Conservation (phyloP, 2,888 invertebrate genomes). For the Schizaphis graminum region DNA sequence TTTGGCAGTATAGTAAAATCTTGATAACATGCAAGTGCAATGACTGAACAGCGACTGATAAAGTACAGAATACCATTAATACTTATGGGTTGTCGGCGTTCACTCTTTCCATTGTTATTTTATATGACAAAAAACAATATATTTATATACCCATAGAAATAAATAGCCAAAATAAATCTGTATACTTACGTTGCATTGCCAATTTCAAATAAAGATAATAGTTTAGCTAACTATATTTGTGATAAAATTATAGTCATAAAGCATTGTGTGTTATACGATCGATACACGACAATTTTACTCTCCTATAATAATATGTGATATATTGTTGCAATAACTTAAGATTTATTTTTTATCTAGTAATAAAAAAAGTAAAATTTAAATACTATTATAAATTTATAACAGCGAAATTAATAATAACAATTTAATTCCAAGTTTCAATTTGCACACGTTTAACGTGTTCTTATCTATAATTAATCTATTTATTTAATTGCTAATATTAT, state of each 20-base stretch:
- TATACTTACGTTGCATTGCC: background rate
- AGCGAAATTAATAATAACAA: background rate
- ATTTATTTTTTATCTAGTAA: background rate
- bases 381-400: background rate
- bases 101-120: background rate
- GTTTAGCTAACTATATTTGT: background rate
- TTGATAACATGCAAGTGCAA: slow-evolving; percentile 42
- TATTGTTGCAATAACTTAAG: background rate
- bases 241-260: background rate
- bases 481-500: background rate
- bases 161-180: slow-evolving; percentile 1
- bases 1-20: slow-evolving; percentile 15
- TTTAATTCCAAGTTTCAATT: background rate
- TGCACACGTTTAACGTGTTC: background rate
- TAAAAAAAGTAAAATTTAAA: background rate
- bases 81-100: slow-evolving; percentile 29
- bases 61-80: background rate
- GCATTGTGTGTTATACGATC: background rate
- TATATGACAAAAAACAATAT: slow-evolving; percentile 11
- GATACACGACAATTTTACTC: background rate
- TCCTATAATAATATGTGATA: background rate
- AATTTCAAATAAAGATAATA: background rate
- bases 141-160: background rate
- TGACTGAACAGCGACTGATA: slow-evolving; percentile 43
- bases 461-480: background rate